Conservation (phyloP, 2,888 invertebrate species). For the Dusona sp. region DNA sequence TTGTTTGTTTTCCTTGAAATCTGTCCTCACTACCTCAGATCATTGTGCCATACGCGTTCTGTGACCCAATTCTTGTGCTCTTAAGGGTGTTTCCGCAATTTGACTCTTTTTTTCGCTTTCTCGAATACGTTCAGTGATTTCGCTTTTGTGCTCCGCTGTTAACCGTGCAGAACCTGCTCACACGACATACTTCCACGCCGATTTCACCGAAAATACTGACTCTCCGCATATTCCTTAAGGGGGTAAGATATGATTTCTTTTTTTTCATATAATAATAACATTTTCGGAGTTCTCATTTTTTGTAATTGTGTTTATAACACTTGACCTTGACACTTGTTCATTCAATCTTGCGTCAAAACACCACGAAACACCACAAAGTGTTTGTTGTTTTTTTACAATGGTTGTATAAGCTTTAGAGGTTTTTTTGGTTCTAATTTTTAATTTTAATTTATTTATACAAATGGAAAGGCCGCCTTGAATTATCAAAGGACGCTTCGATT, state of each 20-base stretch:
- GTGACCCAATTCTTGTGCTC: conserved; percentile 1
- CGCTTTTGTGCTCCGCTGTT: conserved; percentile 53
- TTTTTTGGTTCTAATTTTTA: neutral
- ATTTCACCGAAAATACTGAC: neutral
- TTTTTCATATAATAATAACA: neutral
- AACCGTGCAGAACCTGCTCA: conserved; percentile 54
- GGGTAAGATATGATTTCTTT: conserved; percentile 19
- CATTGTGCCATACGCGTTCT: neutral
- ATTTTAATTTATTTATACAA: neutral
- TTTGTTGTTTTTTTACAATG: no score
- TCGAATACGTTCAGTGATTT: conserved; percentile 38
- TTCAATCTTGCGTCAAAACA: neutral
- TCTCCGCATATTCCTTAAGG: neutral
- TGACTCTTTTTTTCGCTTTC: neutral
- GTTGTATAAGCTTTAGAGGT: no score
- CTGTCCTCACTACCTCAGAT: neutral
- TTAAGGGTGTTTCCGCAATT: neutral
- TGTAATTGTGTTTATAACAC: neutral
- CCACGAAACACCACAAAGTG: neutral
- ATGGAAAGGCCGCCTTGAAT: neutral
- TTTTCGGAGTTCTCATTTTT: neutral
- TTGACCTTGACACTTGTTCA: neutral
- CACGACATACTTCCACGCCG: neutral
- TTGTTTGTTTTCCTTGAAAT: conserved; percentile 1
- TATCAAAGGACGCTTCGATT: conserved; percentile 4